A percentile compares a stretch with the other conserved stretches of the same genome.
Evolutionary conservation across 2,797 vertebrate genomes (phyloP).

Genomic region (Epinephelus malabaricus): DNA sequence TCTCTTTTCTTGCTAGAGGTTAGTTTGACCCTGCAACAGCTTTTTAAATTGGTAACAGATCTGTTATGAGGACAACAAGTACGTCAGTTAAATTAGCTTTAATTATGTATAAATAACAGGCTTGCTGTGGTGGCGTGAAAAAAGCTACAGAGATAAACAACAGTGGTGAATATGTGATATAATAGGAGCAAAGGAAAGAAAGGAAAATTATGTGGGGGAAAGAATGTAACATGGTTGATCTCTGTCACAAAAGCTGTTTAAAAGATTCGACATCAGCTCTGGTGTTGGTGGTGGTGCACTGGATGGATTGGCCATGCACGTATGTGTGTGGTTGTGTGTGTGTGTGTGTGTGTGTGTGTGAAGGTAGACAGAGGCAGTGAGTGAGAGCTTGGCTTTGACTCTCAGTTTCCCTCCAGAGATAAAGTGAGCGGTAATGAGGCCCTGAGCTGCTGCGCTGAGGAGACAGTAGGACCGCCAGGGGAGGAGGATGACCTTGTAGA

Average conservation of each 20-base stretch:
- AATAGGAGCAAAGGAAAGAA: not conserved
- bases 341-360: conserved; percentile 9
- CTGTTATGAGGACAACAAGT: conserved; percentile 34
- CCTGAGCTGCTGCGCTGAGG: conserved; percentile 68
- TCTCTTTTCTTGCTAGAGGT: conserved; percentile 17
- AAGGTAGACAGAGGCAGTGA: conserved; percentile 33
- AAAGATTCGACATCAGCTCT: conserved; percentile 4
- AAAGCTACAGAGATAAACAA: conserved; percentile 40
- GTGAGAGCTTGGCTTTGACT: conserved; percentile 58
- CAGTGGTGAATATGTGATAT: conserved; percentile 50
- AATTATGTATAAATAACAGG: conserved; percentile 72
- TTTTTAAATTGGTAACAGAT: conserved; percentile 30
- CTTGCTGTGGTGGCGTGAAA: conserved; percentile 34
- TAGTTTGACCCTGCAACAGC: conserved; percentile 21
- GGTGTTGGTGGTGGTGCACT: conserved; percentile 1
- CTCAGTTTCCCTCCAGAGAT: conserved; percentile 73
- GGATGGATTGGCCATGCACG: not conserved
- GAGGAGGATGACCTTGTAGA: conserved; percentile 60
- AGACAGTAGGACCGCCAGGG: conserved; percentile 39
- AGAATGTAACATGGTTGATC: not conserved
- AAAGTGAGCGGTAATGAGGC: conserved; percentile 78
- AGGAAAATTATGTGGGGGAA: not conserved
- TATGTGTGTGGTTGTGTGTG: not conserved
- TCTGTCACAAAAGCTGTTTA: not conserved
- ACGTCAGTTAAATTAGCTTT: conserved; percentile 61